Base-by-base conservation (phyloP, 2,113 vertebrate species). In the Spilogale gracilis region DNA sequence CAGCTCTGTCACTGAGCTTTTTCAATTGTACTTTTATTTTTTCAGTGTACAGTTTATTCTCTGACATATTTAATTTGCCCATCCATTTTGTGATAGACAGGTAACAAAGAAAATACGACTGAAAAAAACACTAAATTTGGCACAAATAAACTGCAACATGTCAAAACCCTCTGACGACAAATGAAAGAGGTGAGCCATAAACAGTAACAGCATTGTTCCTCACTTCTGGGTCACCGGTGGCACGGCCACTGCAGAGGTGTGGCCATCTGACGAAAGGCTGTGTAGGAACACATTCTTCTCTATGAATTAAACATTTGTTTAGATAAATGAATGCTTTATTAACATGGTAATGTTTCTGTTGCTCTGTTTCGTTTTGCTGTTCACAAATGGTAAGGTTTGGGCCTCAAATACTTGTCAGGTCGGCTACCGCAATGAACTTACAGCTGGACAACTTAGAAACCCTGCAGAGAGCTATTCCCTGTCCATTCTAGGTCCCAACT, bases 321-420 rank as follows among this genome's bases (percentile, higher is more conserved):
- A 95, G 92, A 83, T 89, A 97, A 95, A 74, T 67, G 71, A 95
- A 86, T 85, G 96, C n/a, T 91, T 96, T 96, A 96, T 91, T 96
- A 86, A 97, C 83, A 89, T 38, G 56, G 21, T 95, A 85, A 93
- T 92, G 52, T 10, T 54, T 60, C 48, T 27, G 43, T 25, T 76
- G 71, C 11, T 73, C 25, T 69, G 3, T 38, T 67, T n/a, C n/a
- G 67, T n/a, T 69, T 69, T 69, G 32, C 17, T 76, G 83, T 74
- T 74, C 6, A 48, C 91, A 96, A 83, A 78, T 43, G 88, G 91
- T 92, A 92, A 84, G 91, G 91, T 93, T 94, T 95, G 95, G 83
- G 80, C 93, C 87, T 91, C 79, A 97, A 94, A 96, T 78, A 89
- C 4, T 78, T 93, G 43, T 71, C 73, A 89, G 76, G 87, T 89